phyloP scores from a whole-genome alignment of 2,797 vertebrate genomes.

The Lycodopsis pacificus region DNA sequence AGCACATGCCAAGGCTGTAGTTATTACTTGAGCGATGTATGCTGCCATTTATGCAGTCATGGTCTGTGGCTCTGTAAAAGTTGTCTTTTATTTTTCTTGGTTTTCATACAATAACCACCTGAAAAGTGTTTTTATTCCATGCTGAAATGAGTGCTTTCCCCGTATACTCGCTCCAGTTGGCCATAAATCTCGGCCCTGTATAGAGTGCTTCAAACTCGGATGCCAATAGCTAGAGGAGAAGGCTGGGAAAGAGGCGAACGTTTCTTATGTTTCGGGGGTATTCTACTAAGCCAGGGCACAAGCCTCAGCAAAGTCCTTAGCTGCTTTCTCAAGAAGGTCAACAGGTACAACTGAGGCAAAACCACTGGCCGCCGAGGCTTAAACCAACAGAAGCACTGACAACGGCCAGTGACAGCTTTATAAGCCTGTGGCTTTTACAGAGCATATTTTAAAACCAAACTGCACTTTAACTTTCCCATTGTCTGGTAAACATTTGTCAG shows the following conservation, averaged over 20 bases:
- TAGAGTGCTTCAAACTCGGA: conserved; percentile 48
- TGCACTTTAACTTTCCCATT: conserved; percentile 27
- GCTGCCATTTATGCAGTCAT: conserved; percentile 66
- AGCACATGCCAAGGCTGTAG: conserved; percentile 46
- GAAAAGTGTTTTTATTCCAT: conserved; percentile 69
- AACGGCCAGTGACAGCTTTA: conserved; percentile 66
- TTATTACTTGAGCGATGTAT: conserved; percentile 60
- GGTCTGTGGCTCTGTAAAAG: conserved; percentile 53
- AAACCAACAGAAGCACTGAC: conserved; percentile 51
- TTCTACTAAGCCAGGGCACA: conserved; percentile 61
- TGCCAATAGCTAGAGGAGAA: conserved; percentile 56
- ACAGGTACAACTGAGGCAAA: conserved; percentile 59
- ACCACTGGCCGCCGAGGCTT: conserved; percentile 49
- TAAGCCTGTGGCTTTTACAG: conserved; percentile 44
- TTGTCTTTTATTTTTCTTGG: conserved; percentile 75
- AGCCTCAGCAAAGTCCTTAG: conserved; percentile 52
- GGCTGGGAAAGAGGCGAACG: conserved; percentile 60
- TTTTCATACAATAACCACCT: conserved; percentile 65
- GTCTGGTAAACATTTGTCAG: conserved; percentile 41
- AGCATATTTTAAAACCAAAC: conserved; percentile 50
- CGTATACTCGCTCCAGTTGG: conserved; percentile 44
- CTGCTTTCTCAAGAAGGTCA: conserved; percentile 62
- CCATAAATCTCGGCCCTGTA: conserved; percentile 68
- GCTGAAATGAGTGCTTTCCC: conserved; percentile 68
- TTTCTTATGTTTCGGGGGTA: conserved; percentile 58